Conservation (phyloP, 2,113 vertebrate species). For the Gopherus evgoodei region DNA sequence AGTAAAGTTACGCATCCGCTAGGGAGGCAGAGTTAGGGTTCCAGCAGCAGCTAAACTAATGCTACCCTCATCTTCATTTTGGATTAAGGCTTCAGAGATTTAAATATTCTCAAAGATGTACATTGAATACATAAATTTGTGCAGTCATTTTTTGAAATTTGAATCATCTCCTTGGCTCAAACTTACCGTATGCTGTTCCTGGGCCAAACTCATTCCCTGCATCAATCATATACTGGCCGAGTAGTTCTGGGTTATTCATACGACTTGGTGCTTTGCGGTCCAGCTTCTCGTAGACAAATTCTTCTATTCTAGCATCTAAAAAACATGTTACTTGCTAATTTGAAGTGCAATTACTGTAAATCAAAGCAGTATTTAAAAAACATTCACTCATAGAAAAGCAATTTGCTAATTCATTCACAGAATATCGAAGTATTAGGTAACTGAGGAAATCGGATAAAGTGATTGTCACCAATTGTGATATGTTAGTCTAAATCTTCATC, state of each 20-base stretch:
- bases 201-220: conserved; percentile 96
- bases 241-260: conserved; percentile 93
- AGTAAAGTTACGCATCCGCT: background rate
- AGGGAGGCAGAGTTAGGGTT: background rate
- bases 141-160: background rate
- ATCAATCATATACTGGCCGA: conserved; percentile 96
- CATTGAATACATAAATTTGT: background rate
- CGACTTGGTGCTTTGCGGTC: conserved; percentile 96
- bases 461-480: background rate
- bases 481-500: background rate
- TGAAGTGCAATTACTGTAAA: conserved; percentile 8
- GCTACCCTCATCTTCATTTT: background rate
- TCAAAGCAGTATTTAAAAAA: background rate
- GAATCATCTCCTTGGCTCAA: background rate
- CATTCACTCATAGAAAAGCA: background rate
- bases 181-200: conserved; percentile 95
- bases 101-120: background rate
- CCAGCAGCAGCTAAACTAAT: background rate
- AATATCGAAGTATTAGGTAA: background rate
- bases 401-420: background rate
- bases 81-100: background rate
- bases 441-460: background rate
- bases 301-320: conserved; percentile 96
- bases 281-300: conserved; percentile 98
- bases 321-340: conserved; percentile 40